These are phyloP conservation scores for Heptranchias perlo DNA, from an alignment of 2,113 vertebrate genomes.

Conservation along the genomic window DNA sequence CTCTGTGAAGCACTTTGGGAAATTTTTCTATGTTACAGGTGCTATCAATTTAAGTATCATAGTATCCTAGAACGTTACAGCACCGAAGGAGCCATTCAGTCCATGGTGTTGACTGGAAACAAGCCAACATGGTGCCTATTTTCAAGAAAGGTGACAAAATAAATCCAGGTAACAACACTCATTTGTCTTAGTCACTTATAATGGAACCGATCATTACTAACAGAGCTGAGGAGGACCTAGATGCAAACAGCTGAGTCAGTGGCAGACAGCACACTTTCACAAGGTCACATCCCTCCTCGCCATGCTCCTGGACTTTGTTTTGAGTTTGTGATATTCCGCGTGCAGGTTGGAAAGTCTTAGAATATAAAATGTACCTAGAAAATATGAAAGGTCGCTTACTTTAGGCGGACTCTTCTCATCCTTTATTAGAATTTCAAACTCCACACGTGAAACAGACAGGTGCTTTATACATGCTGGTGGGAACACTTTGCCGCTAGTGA, in stretches of 20 bases:
- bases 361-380: too few species aligned
- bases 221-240: neutral
- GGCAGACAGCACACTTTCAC: neutral
- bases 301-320: neutral
- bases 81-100: too few species aligned
- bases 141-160: neutral
- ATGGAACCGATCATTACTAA: neutral
- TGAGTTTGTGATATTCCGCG: neutral
- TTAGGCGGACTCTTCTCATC: too few species aligned
- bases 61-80: too few species aligned
- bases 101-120: too few species aligned
- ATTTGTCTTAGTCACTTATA: neutral
- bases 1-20: neutral
- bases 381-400: too few species aligned
- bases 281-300: neutral
- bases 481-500: too few species aligned
- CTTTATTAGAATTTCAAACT: too few species aligned
- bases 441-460: too few species aligned
- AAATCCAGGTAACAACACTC: neutral
- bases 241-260: neutral
- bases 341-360: too few species aligned
- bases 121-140: neutral
- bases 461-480: too few species aligned
- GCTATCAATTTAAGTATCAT: neutral
- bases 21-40: neutral